Evolutionary conservation across 2,888 invertebrate genomes (phyloP).

Genomic region (Amaurobius ferox): DNA sequence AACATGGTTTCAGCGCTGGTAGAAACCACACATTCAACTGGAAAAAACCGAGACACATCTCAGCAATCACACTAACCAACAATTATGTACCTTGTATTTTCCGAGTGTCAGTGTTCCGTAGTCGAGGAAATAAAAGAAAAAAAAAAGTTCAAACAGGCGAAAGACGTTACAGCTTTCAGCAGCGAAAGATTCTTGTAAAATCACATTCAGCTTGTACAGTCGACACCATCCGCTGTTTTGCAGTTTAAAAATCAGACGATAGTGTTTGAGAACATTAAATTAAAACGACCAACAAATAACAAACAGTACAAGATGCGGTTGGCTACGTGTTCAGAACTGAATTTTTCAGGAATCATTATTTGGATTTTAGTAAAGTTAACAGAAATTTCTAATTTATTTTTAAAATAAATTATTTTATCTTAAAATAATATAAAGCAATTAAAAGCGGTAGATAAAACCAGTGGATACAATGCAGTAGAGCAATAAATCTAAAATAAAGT

Average conservation of each 20-base stretch:
- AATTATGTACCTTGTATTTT: constrained; percentile 67
- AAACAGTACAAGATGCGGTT: background rate
- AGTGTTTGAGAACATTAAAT: background rate
- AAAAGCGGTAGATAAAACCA: too few relatives aligned
- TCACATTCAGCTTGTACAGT: background rate
- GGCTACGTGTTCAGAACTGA: background rate
- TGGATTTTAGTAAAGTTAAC: too few relatives aligned
- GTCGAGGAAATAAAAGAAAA: background rate
- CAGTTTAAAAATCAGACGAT: background rate
- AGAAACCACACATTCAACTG: background rate
- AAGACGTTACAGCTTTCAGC: background rate
- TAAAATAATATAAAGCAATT: too few relatives aligned
- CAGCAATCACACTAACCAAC: constrained; percentile 32
- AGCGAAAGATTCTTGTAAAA: background rate
- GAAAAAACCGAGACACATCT: constrained; percentile 24
- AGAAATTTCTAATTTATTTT: too few relatives aligned
- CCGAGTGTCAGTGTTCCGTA: constrained; percentile 45
- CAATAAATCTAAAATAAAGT: too few relatives aligned
- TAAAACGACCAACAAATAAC: background rate
- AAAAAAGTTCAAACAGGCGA: background rate
- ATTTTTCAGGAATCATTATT: background rate
- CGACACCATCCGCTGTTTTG: background rate
- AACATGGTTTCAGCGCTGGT: background rate
- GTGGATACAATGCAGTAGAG: too few relatives aligned
- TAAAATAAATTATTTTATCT: too few relatives aligned